Conservation (phyloP, 2,888 invertebrate genomes). For the Hyposoter didymator region DNA sequence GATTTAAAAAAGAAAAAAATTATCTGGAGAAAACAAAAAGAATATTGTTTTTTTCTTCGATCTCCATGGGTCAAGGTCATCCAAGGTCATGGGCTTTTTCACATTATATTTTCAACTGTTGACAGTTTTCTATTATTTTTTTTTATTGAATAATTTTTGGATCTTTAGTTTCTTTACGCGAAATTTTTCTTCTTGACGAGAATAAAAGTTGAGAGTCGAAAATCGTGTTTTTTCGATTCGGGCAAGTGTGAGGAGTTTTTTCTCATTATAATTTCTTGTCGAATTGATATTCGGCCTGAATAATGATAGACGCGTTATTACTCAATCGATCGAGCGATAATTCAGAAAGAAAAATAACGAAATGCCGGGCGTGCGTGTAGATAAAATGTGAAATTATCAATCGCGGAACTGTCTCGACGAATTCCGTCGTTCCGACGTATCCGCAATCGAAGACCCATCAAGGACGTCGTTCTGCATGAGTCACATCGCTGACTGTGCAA, state of each 20-base stretch:
- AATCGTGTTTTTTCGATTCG: background rate
- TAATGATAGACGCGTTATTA: background rate
- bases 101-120: background rate
- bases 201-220: background rate
- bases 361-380: background rate
- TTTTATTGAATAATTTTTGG: background rate
- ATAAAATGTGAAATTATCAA: conserved; percentile 13
- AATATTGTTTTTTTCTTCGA: conserved; percentile 3
- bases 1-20: background rate
- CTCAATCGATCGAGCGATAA: background rate
- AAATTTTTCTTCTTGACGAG: background rate
- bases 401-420: conserved; percentile 8
- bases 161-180: background rate
- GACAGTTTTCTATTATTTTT: background rate
- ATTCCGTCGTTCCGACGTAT: background rate
- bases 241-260: background rate
- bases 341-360: background rate
- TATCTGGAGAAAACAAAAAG: background rate
- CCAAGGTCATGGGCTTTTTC: conserved; percentile 7
- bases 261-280: background rate
- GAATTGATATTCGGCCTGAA: background rate
- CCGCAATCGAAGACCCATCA: conserved; percentile 19
- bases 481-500: conserved; percentile 34
- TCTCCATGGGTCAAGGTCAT: conserved; percentile 44
- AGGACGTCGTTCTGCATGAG: conserved; percentile 40